These are phyloP conservation scores for Nemapogon koenigi DNA, from an alignment of 2,888 invertebrate species.

Conservation along the genomic window DNA sequence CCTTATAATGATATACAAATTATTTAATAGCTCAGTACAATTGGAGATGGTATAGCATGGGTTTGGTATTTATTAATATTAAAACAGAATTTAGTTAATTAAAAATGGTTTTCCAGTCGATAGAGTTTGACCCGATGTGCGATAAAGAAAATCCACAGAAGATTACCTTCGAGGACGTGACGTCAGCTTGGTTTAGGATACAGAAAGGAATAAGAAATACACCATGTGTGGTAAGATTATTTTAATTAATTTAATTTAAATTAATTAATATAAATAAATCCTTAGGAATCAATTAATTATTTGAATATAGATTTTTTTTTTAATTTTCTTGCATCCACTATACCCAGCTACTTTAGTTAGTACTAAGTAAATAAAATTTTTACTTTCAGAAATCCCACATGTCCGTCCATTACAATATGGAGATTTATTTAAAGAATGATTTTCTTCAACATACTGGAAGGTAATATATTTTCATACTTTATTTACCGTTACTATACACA, in stretches of 20 bases:
- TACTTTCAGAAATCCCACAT: conserved; percentile 78
- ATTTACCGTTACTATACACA: no score
- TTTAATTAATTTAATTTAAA: not conserved
- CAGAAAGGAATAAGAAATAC: conserved; percentile 83
- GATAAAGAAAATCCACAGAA: conserved; percentile 72
- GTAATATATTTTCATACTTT: conserved; percentile 43
- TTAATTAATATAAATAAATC: no score
- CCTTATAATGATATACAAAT: not conserved
- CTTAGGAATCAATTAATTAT: not conserved
- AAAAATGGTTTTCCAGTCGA: conserved; percentile 48
- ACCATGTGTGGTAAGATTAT: conserved; percentile 78
- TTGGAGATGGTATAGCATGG: conserved; percentile 7
- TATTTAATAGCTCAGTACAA: not conserved
- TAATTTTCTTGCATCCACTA: not conserved
- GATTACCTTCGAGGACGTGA: conserved; percentile 85
- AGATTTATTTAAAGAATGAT: conserved; percentile 92
- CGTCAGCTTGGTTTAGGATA: conserved; percentile 88
- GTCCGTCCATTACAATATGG: conserved; percentile 79
- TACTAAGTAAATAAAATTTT: not conserved
- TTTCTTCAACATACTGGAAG: conserved; percentile 95
- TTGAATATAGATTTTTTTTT: conserved; percentile 1
- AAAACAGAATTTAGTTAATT: conserved; percentile 2
- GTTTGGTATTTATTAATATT: not conserved
- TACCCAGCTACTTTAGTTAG: not conserved
- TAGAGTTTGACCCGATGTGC: conserved; percentile 65